These are phyloP conservation scores for Pelecanoides urinatrix DNA, from an alignment of 2,113 vertebrate genomes.

Conservation along the genomic window DNA sequence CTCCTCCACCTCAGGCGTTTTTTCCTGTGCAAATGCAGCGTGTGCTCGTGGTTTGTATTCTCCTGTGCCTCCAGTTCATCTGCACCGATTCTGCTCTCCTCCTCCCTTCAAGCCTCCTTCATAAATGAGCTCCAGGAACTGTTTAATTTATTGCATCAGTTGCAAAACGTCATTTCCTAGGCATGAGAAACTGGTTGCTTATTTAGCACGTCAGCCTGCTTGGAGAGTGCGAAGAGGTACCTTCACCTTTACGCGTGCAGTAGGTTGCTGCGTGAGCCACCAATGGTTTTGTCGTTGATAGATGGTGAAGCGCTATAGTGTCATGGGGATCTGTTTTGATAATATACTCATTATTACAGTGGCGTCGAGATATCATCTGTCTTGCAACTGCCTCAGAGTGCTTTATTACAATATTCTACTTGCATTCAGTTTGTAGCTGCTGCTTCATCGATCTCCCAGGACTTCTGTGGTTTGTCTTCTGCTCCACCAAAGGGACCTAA, in stretches of 20 bases:
- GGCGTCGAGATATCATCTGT: fast-evolving
- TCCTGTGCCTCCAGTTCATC: neutral
- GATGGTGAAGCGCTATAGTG: neutral
- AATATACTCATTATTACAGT: neutral
- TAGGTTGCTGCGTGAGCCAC: neutral
- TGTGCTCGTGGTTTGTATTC: fast-evolving
- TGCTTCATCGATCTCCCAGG: neutral
- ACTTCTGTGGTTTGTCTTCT: neutral
- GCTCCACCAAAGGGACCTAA: neutral
- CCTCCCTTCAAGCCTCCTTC: neutral
- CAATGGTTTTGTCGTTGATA: neutral
- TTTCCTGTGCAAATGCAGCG: fast-evolving
- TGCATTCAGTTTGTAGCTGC: neutral
- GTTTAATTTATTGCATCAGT: neutral
- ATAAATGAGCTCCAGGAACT: neutral
- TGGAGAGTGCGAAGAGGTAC: neutral
- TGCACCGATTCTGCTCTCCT: neutral
- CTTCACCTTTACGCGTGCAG: neutral
- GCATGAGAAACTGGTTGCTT: neutral
- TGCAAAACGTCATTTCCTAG: neutral
- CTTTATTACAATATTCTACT: neutral
- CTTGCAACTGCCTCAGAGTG: neutral
- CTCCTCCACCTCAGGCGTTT: neutral
- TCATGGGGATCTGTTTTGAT: neutral
- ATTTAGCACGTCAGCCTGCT: neutral